These are phyloP conservation scores for Drosophila lowei DNA, from an alignment of 1,140 invertebrate genomes.

Conservation along the genomic window DNA sequence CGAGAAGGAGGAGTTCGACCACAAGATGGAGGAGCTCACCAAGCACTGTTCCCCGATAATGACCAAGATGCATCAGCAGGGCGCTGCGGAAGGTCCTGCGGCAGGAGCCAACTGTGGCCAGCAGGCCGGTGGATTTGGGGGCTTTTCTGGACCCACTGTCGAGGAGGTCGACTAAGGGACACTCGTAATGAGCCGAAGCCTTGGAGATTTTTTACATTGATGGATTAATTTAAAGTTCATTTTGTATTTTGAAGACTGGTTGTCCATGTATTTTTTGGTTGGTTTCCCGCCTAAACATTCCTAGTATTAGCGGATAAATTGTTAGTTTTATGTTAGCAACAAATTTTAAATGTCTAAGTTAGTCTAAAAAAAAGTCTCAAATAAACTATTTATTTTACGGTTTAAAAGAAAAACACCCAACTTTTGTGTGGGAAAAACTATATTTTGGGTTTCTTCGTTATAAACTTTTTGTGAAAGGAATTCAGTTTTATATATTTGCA, in stretches of 20 bases:
- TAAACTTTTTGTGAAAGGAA: too few species aligned
- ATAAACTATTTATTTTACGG: conserved; percentile 31
- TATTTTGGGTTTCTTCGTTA: too few species aligned
- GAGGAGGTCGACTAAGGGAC: conserved; percentile 63
- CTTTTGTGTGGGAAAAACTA: too few species aligned
- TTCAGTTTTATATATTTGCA: too few species aligned
- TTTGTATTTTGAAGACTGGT: conserved; percentile 4
- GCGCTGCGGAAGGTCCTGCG: background rate
- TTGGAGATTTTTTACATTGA: background rate
- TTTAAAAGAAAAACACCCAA: conserved; percentile 8
- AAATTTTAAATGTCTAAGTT: conserved; percentile 26
- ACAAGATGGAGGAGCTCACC: conserved; percentile 85
- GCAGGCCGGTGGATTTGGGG: conserved; percentile 73
- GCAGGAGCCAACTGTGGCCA: conserved; percentile 53
- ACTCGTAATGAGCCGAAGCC: too few species aligned
- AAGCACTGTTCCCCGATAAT: conserved; percentile 85
- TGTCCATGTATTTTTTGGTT: background rate
- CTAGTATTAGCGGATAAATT: background rate
- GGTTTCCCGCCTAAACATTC: too few species aligned
- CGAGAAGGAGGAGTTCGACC: conserved; percentile 87
- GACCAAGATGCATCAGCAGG: conserved; percentile 84
- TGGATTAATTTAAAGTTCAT: background rate
- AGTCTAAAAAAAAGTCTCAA: conserved; percentile 27
- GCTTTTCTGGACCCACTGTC: conserved; percentile 53
- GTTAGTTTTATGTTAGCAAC: conserved; percentile 1